Evolutionary conservation across 2,797 vertebrate species (phyloP), one percentile per base, ranked within the genome.

Genomic region (Phyllotis vaccarum): DNA sequence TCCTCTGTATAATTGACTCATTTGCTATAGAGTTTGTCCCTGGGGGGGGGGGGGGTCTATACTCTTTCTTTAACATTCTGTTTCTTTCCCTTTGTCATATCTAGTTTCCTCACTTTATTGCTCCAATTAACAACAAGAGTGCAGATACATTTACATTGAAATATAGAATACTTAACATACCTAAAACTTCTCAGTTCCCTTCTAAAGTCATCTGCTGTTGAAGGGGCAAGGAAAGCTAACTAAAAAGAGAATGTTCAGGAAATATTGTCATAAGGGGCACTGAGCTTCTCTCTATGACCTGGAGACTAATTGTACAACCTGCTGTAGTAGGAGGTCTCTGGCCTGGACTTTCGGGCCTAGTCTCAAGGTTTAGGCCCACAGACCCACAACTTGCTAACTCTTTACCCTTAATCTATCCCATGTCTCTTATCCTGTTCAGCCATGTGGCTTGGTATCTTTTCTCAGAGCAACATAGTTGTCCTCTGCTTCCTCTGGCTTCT

Each of bases 1-100:
- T 46, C 6, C 4, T 34, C 17, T 64, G 13, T 43, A 46, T 29
- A 31, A 49, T 85, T 17, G 43, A 52, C 29, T 56, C 2, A 29
- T 11, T 40, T 19, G 22, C 34, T 86, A 0, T 37, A 6, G 2
- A 3, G 4, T 12, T 16, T 19, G 5, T 5, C 37, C 3, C 19
- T 19, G 11, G 37, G 31, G 2, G 29, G 1, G n/a, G n/a, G n/a
- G n/a, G n/a, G n/a, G n/a, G n/a, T n/a, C n/a, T n/a, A n/a, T n/a
- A n/a, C n/a, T n/a, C n/a, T n/a, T n/a, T n/a, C n/a, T n/a, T n/a
- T n/a, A n/a, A n/a, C n/a, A n/a, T n/a, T n/a, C 17, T 83, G 2
- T 49, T 49, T 64, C 22, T 13, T 64, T 64, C 31, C 21, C 40
- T 31, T 86, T n/a, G 34, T 24, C 34, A 83, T 29, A 19, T 64